Evolutionary conservation across 2,888 invertebrate genomes (phyloP).

Genomic region (Lasioglossum villosulum): DNA sequence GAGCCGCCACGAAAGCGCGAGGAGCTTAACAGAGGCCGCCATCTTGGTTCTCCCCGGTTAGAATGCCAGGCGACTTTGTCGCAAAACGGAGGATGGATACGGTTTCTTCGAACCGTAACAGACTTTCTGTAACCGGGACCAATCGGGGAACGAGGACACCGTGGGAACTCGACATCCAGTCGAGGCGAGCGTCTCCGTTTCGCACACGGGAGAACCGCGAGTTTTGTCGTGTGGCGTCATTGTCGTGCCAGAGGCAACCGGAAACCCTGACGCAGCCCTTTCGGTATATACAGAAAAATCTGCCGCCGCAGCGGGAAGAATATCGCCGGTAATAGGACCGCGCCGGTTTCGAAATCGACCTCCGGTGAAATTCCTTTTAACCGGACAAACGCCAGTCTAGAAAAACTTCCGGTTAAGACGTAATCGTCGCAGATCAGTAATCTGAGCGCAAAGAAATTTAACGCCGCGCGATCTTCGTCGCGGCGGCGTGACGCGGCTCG

Average conservation of each 20-base stretch:
- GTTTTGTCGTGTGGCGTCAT: conserved; percentile 19
- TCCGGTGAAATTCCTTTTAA: background rate
- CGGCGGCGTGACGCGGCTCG: background rate
- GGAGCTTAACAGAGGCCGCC: background rate
- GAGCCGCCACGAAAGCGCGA: background rate
- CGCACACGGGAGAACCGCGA: background rate
- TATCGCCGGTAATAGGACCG: conserved; percentile 11
- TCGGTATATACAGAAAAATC: conserved; percentile 1
- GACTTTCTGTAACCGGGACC: conserved; percentile 14
- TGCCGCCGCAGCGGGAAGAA: conserved; percentile 15
- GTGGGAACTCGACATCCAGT: conserved; percentile 4
- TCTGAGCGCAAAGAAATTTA: background rate
- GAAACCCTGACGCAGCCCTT: conserved; percentile 25
- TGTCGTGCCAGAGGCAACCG: conserved; percentile 2
- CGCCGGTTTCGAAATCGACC: conserved; percentile 4
- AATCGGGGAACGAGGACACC: conserved; percentile 6
- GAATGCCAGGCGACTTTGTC: no score
- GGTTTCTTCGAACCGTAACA: conserved; percentile 13
- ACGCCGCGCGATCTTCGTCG: background rate
- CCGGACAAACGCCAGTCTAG: background rate
- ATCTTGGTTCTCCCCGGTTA: background rate
- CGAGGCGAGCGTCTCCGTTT: background rate
- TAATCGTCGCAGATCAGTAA: background rate
- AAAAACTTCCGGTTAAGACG: conserved; percentile 12
- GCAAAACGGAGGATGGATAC: background rate